Percentiles rank a stretch among this genome's conserved stretches.
phyloP scores from a whole-genome alignment of 2,797 vertebrate genomes.

The Schizopygopsis pylzovi region DNA sequence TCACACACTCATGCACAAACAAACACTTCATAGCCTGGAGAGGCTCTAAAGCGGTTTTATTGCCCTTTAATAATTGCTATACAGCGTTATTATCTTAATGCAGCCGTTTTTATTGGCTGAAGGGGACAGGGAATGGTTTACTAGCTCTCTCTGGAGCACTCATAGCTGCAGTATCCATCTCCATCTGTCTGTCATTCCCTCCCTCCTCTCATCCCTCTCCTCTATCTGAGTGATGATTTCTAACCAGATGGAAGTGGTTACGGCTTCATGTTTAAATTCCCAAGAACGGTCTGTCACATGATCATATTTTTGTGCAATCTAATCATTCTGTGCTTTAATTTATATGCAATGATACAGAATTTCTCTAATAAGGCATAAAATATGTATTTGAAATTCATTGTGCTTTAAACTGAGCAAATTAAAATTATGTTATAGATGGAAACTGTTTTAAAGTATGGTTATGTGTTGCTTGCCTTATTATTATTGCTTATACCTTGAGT shows the following conservation, averaged over 20 bases:
- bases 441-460: background rate
- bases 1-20: slow-evolving; percentile 59
- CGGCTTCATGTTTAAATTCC: slow-evolving; percentile 25
- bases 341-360: background rate
- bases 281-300: slow-evolving; percentile 7
- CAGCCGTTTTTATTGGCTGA: slow-evolving; percentile 72
- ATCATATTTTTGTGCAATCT: background rate
- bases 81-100: slow-evolving; percentile 76
- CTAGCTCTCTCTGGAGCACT: slow-evolving; percentile 63
- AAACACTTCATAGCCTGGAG: slow-evolving; percentile 64
- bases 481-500: background rate
- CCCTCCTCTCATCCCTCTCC: slow-evolving; percentile 62
- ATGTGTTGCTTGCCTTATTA: background rate
- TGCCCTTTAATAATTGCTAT: slow-evolving; percentile 77
- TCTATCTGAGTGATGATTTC: slow-evolving; percentile 51
- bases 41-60: slow-evolving; percentile 76
- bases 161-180: slow-evolving; percentile 65
- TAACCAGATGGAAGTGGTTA: slow-evolving; percentile 52
- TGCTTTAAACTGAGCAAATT: background rate
- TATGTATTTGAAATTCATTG: background rate
- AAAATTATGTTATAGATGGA: background rate
- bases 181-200: slow-evolving; percentile 66
- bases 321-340: background rate
- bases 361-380: background rate
- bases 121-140: slow-evolving; percentile 70